phyloP scores from a whole-genome alignment of 2,797 vertebrate species.

The Phrynocephalus forsythii region DNA sequence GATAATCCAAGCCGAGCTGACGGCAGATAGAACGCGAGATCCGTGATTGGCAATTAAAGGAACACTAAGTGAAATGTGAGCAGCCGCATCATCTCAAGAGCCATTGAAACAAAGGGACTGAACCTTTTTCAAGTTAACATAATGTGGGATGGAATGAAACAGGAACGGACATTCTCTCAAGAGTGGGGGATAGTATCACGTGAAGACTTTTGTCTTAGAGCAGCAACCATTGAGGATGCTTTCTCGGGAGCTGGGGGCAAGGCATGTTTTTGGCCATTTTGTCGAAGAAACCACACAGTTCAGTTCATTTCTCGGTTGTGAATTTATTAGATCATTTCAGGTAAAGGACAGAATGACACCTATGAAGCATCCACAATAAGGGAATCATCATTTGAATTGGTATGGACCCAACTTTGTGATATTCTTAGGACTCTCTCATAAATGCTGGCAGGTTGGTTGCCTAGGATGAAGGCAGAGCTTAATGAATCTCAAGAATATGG shows the following conservation, averaged over 20 bases:
- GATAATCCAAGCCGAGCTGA: slow-evolving; percentile 75
- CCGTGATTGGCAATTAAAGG: slow-evolving; percentile 83
- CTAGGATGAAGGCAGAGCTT: too few species aligned
- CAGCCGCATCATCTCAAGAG: slow-evolving; percentile 83
- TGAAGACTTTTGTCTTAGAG: slow-evolving; percentile 52
- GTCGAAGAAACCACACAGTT: slow-evolving; percentile 51
- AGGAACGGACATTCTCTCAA: slow-evolving; percentile 68
- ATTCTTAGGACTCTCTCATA: neutral
- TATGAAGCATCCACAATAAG: slow-evolving; percentile 65
- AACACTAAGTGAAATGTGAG: slow-evolving; percentile 84
- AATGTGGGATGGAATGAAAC: slow-evolving; percentile 70
- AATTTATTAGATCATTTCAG: slow-evolving; percentile 61
- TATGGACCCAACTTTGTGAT: neutral
- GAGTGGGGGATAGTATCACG: slow-evolving; percentile 41
- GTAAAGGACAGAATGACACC: slow-evolving; percentile 59
- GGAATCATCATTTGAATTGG: slow-evolving; percentile 23
- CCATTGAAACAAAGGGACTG: slow-evolving; percentile 76
- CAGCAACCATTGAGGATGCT: slow-evolving; percentile 43
- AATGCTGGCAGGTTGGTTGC: too few species aligned
- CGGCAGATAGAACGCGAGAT: slow-evolving; percentile 74
- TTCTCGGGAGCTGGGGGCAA: neutral
- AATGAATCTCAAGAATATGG: too few species aligned
- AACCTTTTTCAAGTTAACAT: slow-evolving; percentile 77
- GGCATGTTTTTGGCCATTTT: slow-evolving; percentile 32
- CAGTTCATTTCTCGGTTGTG: slow-evolving; percentile 43